Conservation (phyloP, 2,113 vertebrate genomes). For the Phrynosoma blainvillii region DNA sequence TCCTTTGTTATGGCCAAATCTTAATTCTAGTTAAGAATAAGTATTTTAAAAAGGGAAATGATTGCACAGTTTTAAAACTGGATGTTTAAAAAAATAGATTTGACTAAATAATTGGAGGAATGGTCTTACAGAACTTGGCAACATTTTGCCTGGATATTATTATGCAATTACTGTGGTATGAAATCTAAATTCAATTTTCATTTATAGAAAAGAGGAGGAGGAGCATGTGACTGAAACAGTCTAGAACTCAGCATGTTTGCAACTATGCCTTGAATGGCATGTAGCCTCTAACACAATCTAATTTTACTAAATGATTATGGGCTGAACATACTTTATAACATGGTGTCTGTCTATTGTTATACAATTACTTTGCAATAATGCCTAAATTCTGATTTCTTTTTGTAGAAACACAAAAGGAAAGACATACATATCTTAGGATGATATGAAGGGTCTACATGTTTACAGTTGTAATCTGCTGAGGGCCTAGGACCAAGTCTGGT, state of each 20-base stretch:
- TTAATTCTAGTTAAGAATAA: conserved; percentile 1
- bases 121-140: background rate
- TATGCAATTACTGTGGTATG: conserved; percentile 20
- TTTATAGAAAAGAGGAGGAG: conserved; percentile 20
- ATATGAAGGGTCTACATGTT: background rate
- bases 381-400: conserved; percentile 13
- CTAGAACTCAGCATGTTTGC: conserved; percentile 7
- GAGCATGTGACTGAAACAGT: background rate
- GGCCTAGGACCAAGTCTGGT: background rate
- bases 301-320: conserved; percentile 1
- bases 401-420: background rate
- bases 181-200: conserved; percentile 27
- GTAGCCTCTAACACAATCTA: background rate
- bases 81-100: background rate
- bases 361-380: conserved; percentile 13
- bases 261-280: background rate
- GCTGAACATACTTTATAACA: conserved; percentile 7
- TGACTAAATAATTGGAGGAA: conserved; percentile 4
- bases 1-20: conserved; percentile 3
- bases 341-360: background rate
- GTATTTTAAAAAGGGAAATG: background rate
- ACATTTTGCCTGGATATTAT: conserved; percentile 3
- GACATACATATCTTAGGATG: background rate
- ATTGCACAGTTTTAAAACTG: background rate
- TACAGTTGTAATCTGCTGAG: background rate